Evolutionary conservation across 1,140 invertebrate genomes (phyloP), one percentile per base, ranked within the genome.

Genomic region (Drosophila pectinifera): DNA sequence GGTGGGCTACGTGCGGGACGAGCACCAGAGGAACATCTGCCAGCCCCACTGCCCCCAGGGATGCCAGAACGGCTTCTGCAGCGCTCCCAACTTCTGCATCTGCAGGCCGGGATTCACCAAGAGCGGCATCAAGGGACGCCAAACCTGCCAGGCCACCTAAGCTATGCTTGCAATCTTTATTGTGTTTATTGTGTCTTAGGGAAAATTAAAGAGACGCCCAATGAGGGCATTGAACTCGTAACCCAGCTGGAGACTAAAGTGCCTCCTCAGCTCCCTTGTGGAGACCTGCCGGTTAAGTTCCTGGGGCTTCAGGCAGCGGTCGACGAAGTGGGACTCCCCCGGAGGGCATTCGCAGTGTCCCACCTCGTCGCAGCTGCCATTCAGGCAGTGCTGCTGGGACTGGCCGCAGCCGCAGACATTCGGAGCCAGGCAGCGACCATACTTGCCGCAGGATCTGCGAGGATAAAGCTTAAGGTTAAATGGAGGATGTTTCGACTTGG

Each of bases 91-190:
- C 78, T 92, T 93, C 45, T 95, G 94, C 79, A 92, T 93, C 28
- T 95, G 94, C 72, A 92, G 94, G 59, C 90, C 91, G 1, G 95
- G 95, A 14, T 95, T 93, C 79, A 92, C 94, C 56, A 95, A 96
- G 77, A 94, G 95, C 74, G 94, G 95, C 48, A 94, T 95, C 2
- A 96, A 96, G 86, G 95, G 95, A 1, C 93, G 94, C 22, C 93
- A 95, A 48, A 92, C 88, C 14, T 96, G 95, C 78, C 90, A 95
- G 7, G 92, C 91, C 7, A 42, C 77, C 22, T 34, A 16, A 18
- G 34, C 16, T 18, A 13, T 4, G 3, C 34, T n/a, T 26, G 5
- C 4, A 28, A 38, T 20, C 22, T 58, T 39, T 73, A 59, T 69
- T 49, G 24, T n/a, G n/a, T n/a, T n/a, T n/a, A n/a, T 41, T 24